Base-by-base conservation (phyloP, 2,797 vertebrate genomes). In the Anguilla anguilla region DNA sequence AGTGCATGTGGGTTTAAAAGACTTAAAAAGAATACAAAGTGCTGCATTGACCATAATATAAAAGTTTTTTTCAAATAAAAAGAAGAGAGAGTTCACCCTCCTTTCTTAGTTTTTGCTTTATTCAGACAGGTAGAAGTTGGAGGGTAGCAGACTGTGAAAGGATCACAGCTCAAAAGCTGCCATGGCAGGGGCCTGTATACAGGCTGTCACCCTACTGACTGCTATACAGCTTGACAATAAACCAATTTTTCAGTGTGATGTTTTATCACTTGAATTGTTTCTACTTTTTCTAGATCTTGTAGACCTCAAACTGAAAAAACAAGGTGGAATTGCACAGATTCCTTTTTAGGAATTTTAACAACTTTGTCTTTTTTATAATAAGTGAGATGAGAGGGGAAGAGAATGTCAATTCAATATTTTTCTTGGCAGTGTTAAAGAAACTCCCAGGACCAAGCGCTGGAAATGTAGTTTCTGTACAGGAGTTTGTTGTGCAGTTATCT, bases 401-500 rank as follows among this genome's bases (percentile, higher is more conserved):
- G 11, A 74, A 11, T 35, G 69, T 31, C 69, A 43, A 25, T 43
- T 72, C n/a, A 35, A 28, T 10, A 31, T 31, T 72, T 72, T 72
- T 43, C 35, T 79, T 46, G 19, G 15, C 35, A 43, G 35, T 19
- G 3, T 46, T 46, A 15, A 19, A 39, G 4, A 39, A 74, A 9
- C 28, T 11, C 31, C 11, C 69, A 74, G 69, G 28, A 15, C 1
- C 11, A 17, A 79, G 74, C 3, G 19, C 35, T 43, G 74, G 43
- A 69, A 39, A 46, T 19, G 35, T 35, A 79, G 22, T 19, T 19
- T 43, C 35, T 79, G 74, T 22, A 46, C 74, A 17, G 17, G 74
- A 79, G 46, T 83, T 53, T 72, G 67, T 85, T 72, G 46, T 74
- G 82, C 28, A 85, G 53, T 85, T 28, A 88, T 94, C 95, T 98